Conservation (phyloP, 2,797 vertebrate species). For the Pantherophis vulpinus region DNA sequence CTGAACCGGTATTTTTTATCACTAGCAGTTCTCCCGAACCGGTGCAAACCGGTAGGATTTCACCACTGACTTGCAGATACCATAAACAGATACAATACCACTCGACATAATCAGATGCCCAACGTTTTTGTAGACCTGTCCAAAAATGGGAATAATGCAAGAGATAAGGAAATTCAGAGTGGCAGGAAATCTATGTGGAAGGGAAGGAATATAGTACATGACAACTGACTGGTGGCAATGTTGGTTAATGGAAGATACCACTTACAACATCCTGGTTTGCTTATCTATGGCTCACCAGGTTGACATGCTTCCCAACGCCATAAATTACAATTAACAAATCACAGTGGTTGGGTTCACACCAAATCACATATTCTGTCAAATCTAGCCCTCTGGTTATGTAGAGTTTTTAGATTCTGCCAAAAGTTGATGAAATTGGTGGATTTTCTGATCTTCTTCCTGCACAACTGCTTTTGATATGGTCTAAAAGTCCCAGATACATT, state of each 20-base stretch:
- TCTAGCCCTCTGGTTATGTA: background rate
- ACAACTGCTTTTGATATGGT: background rate
- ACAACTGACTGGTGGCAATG: too few relatives aligned
- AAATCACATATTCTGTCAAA: background rate
- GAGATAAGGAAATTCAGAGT: background rate
- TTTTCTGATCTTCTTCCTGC: background rate
- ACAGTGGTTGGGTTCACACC: background rate
- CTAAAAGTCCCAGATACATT: background rate
- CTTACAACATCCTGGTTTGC: background rate
- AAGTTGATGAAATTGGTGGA: background rate
- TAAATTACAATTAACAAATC: background rate
- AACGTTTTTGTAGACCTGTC: background rate
- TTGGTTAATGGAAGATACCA: background rate
- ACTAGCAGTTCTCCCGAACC: too few relatives aligned
- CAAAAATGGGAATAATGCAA: constrained; percentile 23
- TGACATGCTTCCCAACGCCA: background rate
- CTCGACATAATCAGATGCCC: constrained; percentile 7
- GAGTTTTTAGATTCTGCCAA: background rate
- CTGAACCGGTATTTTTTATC: too few relatives aligned
- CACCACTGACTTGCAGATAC: background rate
- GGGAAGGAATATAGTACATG: background rate
- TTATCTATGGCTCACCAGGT: background rate
- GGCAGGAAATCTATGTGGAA: background rate
- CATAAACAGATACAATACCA: constrained; percentile 19
- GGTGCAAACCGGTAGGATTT: too few relatives aligned